Evolutionary conservation across 53 echinoderm and acorn worm species (phyloP), one percentile per base, ranked within the genome.

Genomic region (Antedon mediterranea): DNA sequence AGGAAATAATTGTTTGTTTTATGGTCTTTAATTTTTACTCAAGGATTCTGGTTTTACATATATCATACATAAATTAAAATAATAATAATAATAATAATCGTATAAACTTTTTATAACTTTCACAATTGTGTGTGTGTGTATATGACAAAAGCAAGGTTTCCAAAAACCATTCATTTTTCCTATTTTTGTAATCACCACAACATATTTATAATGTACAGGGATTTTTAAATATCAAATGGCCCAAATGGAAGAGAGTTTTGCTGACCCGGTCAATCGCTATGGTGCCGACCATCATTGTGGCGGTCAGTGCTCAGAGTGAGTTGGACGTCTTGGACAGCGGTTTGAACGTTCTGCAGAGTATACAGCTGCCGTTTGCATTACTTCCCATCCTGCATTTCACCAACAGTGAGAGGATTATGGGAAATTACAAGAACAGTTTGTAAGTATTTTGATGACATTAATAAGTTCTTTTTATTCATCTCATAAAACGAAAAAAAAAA

Each of bases 351-450:
- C 74, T 93, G 9, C 93, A 93, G 79, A 89, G 93, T 43, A 87
- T 93, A 32, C 93, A 93, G 81, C 83, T 89, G 30, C 89, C 89
- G 0, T 93, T 89, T 78, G 89, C 89, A 6, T 82, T 93, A 0
- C 79, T 93, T 14, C 93, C 93, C 0, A 80, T 93, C 33, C 81
- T 93, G 42, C 89, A 93, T 78, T 93, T 93, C 72, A 93, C 93
- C 31, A 92, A 88, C 34, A 89, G 87, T 43, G 77, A 81, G 57
- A 82, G 93, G 33, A 84, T 93, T 70, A 93, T 93, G 93, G 93
- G 93, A 34, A 77, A 81, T 31, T 93, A 89, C 57, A 86, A 93
- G 42, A 89, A 89, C 42, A 73, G 81, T 0, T 31, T 43, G 86
- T 86, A 29, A 32, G 80, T 71, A 0, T 37, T 43, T 29, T 29